These are phyloP conservation scores for Parascotia fuliginaria DNA, from an alignment of 2,888 invertebrate species.

Conservation along the genomic window DNA sequence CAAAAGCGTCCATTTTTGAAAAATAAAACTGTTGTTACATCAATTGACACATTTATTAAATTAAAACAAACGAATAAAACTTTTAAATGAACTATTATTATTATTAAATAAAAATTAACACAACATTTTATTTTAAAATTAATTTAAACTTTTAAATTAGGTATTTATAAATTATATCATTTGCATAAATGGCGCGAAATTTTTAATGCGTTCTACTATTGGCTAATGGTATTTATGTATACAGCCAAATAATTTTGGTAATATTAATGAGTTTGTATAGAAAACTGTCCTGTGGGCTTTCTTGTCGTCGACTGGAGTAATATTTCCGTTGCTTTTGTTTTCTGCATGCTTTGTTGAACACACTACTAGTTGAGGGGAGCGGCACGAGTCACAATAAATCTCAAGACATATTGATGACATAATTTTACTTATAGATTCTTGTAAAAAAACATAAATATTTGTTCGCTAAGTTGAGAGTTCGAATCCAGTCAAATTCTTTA, in stretches of 20 bases:
- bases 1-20: conserved; percentile 59
- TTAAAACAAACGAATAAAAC: conserved; percentile 12
- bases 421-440: neutral
- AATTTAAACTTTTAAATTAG: no score
- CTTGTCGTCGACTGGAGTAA: conserved; percentile 80
- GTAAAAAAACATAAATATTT: neutral
- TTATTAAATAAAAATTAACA: conserved; percentile 10
- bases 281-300: conserved; percentile 72
- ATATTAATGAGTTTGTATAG: conserved; percentile 42
- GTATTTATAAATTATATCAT: neutral
- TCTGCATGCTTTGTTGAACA: conserved; percentile 78
- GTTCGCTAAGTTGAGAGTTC: no score
- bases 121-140: conserved; percentile 24
- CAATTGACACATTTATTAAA: conserved; percentile 24
- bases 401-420: conserved; percentile 32
- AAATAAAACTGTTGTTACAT: conserved; percentile 31
- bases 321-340: conserved; percentile 82
- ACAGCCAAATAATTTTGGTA: conserved; percentile 26
- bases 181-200: conserved; percentile 42
- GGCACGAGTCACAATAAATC: conserved; percentile 64
- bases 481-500: no score
- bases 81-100: conserved; percentile 3
- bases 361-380: conserved; percentile 55
- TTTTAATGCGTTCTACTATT: conserved; percentile 22
- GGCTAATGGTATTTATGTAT: conserved; percentile 21